Evolutionary conservation across 2,797 vertebrate genomes (phyloP).

Genomic region (Atherinosoma microstoma): DNA sequence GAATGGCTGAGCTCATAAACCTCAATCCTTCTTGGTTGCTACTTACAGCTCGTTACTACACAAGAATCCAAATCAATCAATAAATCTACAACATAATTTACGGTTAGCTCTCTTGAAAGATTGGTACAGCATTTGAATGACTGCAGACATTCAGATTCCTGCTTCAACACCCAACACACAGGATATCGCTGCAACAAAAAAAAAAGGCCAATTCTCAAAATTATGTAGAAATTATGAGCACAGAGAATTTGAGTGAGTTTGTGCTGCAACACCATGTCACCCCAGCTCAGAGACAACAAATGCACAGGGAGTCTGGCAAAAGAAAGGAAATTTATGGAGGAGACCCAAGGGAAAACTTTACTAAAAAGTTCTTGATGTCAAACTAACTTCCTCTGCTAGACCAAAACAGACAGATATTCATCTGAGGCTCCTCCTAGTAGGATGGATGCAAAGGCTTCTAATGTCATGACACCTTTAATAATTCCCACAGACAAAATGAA

Average conservation of each 20-base stretch:
- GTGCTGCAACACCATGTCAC: constrained; percentile 17
- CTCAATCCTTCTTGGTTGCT: not conserved
- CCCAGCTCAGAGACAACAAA: constrained; percentile 14
- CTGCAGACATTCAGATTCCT: not conserved
- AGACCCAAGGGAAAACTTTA: constrained; percentile 13
- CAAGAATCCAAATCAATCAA: not conserved
- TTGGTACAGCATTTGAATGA: not conserved
- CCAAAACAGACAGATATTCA: constrained; percentile 3
- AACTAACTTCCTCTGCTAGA: constrained; percentile 22
- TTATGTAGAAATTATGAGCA: constrained; percentile 31
- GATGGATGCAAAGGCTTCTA: constrained; percentile 1
- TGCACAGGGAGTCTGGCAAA: not conserved
- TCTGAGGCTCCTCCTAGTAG: constrained; percentile 10
- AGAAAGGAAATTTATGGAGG: constrained; percentile 15
- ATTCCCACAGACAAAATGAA: constrained; percentile 17
- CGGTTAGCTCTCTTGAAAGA: not conserved
- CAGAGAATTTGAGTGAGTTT: constrained; percentile 39
- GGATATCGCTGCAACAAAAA: constrained; percentile 33
- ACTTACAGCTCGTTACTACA: not conserved
- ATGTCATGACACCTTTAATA: constrained; percentile 5
- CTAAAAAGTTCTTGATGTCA: constrained; percentile 26
- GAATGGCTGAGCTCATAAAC: not conserved
- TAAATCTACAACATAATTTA: not conserved
- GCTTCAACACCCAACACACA: not conserved
- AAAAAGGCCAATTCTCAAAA: constrained; percentile 35